Conservation (phyloP, 2,797 vertebrate genomes). For the Chelon auratus region DNA sequence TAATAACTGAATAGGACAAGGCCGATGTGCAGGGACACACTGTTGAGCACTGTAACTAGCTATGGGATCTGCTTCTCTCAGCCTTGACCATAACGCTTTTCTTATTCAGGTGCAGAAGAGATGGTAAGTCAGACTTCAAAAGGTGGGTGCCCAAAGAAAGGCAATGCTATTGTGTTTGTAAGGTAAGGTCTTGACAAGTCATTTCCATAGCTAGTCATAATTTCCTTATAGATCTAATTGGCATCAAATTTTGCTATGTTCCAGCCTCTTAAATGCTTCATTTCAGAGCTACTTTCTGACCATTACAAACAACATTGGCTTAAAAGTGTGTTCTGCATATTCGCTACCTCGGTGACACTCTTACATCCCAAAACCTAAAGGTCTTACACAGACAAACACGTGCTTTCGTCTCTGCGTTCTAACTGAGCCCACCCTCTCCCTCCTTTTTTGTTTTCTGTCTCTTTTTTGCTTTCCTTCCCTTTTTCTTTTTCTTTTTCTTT, state of each 20-base stretch:
- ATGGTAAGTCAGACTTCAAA: constrained; percentile 80
- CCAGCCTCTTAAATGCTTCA: constrained; percentile 14
- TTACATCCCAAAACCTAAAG: constrained; percentile 76
- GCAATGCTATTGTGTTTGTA: constrained; percentile 53
- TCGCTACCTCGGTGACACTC: constrained; percentile 63
- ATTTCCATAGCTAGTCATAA: constrained; percentile 87
- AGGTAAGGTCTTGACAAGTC: constrained; percentile 83
- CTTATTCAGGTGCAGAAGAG: constrained; percentile 82
- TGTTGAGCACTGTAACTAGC: constrained; percentile 86
- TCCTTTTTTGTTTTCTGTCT: constrained; percentile 83
- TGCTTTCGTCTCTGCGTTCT: constrained; percentile 86
- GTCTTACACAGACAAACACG: constrained; percentile 92
- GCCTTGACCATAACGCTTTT: constrained; percentile 75
- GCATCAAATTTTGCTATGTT: constrained; percentile 33
- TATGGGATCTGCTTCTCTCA: constrained; percentile 83
- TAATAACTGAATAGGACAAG: constrained; percentile 56
- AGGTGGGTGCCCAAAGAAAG: constrained; percentile 76
- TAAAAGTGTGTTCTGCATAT: constrained; percentile 84
- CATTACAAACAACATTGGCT: constrained; percentile 36
- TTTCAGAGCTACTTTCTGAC: constrained; percentile 30
- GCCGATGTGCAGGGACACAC: constrained; percentile 84
- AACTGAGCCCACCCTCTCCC: constrained; percentile 90
- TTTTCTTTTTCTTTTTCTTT: constrained; percentile 56
- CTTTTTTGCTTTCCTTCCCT: constrained; percentile 69
- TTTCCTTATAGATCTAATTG: constrained; percentile 65